Conservation (phyloP, 2,797 vertebrate species). For the Hypotaenidia okinawae region DNA sequence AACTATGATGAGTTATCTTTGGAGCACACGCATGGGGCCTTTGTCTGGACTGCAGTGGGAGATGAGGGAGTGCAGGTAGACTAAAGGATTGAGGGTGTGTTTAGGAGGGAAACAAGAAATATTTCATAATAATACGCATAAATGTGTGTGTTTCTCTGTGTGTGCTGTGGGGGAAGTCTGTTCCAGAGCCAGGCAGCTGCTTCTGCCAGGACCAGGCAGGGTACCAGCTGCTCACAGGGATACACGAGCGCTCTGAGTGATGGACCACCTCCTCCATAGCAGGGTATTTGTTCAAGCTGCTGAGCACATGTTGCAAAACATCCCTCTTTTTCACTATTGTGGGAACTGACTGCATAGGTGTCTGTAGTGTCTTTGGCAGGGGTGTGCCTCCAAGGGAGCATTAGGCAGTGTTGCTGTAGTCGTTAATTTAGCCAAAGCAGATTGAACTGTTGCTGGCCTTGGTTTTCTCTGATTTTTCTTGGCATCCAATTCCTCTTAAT, state of each 20-base stretch:
- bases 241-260: background rate
- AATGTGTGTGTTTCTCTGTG: background rate
- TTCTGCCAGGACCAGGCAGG: background rate
- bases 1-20: background rate
- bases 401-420: background rate
- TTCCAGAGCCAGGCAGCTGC: background rate
- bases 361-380: background rate
- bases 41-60: background rate
- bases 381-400: background rate
- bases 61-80: background rate
- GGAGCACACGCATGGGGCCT: rapidly evolving
- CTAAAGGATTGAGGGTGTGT: background rate
- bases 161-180: background rate
- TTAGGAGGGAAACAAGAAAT: background rate
- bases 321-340: background rate
- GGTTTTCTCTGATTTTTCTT: conserved; percentile 8
- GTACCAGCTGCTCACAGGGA: background rate
- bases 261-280: background rate
- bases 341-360: background rate
- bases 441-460: background rate
- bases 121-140: too few relatives aligned
- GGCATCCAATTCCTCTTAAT: background rate
- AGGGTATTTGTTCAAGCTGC: background rate
- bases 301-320: background rate
- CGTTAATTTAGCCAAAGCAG: background rate